Conservation (phyloP, 2,888 invertebrate genomes). For the Epinotia brunnichana region DNA sequence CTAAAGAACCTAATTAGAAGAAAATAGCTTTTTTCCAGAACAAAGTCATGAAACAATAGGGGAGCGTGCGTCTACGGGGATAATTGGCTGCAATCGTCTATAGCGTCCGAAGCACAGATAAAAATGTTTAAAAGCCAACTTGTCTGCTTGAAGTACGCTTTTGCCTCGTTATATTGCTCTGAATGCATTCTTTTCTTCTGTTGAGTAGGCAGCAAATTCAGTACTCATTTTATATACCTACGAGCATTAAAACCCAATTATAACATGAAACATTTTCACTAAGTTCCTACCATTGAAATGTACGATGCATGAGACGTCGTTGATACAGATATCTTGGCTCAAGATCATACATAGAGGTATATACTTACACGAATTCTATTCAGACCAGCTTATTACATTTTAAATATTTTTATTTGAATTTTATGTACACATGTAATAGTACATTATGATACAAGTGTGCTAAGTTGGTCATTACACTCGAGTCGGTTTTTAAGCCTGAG, state of each 20-base stretch:
- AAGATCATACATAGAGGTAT: not conserved
- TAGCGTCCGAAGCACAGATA: slow-evolving; percentile 34
- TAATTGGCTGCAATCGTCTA: slow-evolving; percentile 44
- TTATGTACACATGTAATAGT: too few species aligned
- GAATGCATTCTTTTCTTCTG: slow-evolving; percentile 33
- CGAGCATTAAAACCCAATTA: not conserved
- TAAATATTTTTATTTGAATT: too few species aligned
- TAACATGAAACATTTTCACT: not conserved
- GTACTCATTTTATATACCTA: slow-evolving; percentile 1
- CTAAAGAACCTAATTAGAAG: slow-evolving; percentile 25
- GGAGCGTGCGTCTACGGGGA: slow-evolving; percentile 34
- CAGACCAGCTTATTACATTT: slow-evolving; percentile 10
- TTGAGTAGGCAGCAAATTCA: slow-evolving; percentile 26
- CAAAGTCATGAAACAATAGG: slow-evolving; percentile 38
- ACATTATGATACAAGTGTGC: too few species aligned
- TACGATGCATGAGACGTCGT: not conserved
- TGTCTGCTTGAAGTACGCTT: slow-evolving; percentile 29
- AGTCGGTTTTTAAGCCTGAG: too few species aligned
- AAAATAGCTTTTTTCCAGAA: slow-evolving; percentile 28
- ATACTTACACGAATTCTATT: slow-evolving; percentile 4
- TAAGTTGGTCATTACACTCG: too few species aligned
- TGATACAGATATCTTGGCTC: not conserved
- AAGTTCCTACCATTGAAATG: not conserved
- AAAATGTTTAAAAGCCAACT: slow-evolving; percentile 44
- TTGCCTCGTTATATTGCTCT: slow-evolving; percentile 31